phyloP scores from a whole-genome alignment of 2,888 invertebrate genomes.

The Phorcus lineatus region DNA sequence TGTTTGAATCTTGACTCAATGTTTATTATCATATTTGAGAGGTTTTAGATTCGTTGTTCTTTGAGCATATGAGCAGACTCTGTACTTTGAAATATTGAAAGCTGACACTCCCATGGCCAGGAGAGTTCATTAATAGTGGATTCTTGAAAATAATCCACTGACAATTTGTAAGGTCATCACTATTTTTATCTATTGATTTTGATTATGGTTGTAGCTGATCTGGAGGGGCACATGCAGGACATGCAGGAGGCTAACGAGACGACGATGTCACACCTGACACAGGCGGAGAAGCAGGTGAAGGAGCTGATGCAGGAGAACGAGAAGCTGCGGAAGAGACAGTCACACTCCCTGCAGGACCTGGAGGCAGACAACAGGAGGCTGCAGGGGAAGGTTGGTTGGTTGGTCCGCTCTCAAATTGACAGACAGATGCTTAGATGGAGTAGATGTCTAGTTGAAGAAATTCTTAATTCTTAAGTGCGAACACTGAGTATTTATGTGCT shows the following conservation, averaged over 20 bases:
- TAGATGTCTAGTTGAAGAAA: too few species aligned
- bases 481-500: too few species aligned
- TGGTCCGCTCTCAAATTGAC: too few species aligned
- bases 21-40: too few species aligned
- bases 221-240: slow-evolving; percentile 70
- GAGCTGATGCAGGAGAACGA: slow-evolving; percentile 63
- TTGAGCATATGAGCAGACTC: too few species aligned
- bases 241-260: slow-evolving; percentile 69
- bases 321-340: slow-evolving; percentile 41
- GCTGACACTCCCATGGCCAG: too few species aligned
- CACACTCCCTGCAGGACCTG: slow-evolving; percentile 40
- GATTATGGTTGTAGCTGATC: slow-evolving; percentile 57
- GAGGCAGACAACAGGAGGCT: slow-evolving; percentile 58
- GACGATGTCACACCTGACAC: slow-evolving; percentile 52
- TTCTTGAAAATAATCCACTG: neutral
- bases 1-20: too few species aligned
- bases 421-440: too few species aligned
- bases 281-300: slow-evolving; percentile 55
- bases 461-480: too few species aligned
- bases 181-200: neutral
- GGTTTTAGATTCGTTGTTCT: too few species aligned
- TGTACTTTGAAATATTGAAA: too few species aligned
- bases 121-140: too few species aligned
- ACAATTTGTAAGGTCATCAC: neutral
- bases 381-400: slow-evolving; percentile 54